Percentiles rank a stretch among this genome's conserved stretches.
These are phyloP conservation scores for Sphenopsis melanotis DNA, from an alignment of 2,797 vertebrate species.

Conservation along the genomic window DNA sequence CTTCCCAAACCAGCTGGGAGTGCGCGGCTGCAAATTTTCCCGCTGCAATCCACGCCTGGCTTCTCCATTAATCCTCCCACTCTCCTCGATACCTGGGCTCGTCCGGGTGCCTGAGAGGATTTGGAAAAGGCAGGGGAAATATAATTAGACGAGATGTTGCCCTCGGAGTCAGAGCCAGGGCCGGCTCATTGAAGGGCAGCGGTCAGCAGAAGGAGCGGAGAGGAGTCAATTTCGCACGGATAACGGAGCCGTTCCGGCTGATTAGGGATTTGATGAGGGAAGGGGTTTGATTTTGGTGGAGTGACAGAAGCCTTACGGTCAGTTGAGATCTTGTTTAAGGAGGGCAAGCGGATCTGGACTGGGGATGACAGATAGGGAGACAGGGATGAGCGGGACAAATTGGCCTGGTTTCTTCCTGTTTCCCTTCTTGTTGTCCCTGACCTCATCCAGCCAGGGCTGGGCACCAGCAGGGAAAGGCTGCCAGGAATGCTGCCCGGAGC, in stretches of 20 bases:
- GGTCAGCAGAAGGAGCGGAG: constrained; percentile 63
- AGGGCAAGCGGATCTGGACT: constrained; percentile 34
- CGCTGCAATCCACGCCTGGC: background rate
- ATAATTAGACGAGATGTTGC: constrained; percentile 44
- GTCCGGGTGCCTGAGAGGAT: constrained; percentile 27
- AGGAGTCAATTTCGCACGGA: constrained; percentile 80
- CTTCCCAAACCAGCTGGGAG: background rate
- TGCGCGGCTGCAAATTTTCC: background rate
- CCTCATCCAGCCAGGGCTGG: background rate
- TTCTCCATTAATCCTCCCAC: constrained; percentile 23
- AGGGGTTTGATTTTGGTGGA: constrained; percentile 58
- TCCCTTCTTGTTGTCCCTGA: background rate
- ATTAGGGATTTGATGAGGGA: constrained; percentile 75
- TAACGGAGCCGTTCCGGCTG: constrained; percentile 82
- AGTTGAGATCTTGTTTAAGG: constrained; percentile 58
- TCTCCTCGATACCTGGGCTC: constrained; percentile 34
- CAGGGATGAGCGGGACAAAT: background rate
- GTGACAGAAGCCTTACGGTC: constrained; percentile 58
- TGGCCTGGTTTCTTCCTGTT: background rate
- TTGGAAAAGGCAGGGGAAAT: constrained; percentile 49
- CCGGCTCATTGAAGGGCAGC: constrained; percentile 25
- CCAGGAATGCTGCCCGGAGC: background rate
- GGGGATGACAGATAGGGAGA: constrained; percentile 40
- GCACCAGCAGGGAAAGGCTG: background rate
- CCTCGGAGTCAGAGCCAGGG: constrained; percentile 40